Evolutionary conservation across 2,797 vertebrate genomes (phyloP).

Genomic region (Sparidentex hasta): DNA sequence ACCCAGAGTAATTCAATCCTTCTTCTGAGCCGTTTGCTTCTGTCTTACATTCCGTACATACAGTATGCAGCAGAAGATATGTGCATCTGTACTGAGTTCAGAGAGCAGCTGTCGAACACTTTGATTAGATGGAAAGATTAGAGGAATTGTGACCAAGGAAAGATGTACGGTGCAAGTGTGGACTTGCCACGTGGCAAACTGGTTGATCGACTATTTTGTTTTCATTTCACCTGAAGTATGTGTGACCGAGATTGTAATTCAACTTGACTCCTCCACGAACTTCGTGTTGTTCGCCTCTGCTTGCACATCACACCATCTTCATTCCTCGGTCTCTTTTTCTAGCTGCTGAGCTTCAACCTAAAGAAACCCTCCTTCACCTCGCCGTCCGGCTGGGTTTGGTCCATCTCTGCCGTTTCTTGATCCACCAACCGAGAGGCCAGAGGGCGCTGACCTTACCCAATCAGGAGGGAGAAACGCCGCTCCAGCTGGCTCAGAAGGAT

Average conservation of each 20-base stretch:
- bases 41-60: conserved; percentile 42
- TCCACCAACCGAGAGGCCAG: conserved; percentile 84
- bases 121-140: background rate
- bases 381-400: conserved; percentile 86
- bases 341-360: conserved; percentile 76
- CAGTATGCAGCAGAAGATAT: background rate
- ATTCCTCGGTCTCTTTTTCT: conserved; percentile 18
- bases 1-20: conserved; percentile 12
- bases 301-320: background rate
- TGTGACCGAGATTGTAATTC: too few species aligned
- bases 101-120: background rate
- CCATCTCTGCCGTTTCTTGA: conserved; percentile 87
- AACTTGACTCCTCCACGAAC: background rate
- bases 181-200: too few species aligned
- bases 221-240: too few species aligned
- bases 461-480: conserved; percentile 84
- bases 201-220: too few species aligned
- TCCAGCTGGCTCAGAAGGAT: conserved; percentile 84
- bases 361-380: conserved; percentile 88
- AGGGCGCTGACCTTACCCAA: conserved; percentile 80
- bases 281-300: background rate
- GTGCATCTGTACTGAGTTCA: background rate
- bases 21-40: background rate
- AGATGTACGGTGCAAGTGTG: too few species aligned
- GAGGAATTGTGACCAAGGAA: background rate